A percentile compares a stretch with the other conserved stretches of the same genome.
Evolutionary conservation across 2,113 vertebrate genomes (phyloP).

Genomic region (Pelmatolapia mariae): DNA sequence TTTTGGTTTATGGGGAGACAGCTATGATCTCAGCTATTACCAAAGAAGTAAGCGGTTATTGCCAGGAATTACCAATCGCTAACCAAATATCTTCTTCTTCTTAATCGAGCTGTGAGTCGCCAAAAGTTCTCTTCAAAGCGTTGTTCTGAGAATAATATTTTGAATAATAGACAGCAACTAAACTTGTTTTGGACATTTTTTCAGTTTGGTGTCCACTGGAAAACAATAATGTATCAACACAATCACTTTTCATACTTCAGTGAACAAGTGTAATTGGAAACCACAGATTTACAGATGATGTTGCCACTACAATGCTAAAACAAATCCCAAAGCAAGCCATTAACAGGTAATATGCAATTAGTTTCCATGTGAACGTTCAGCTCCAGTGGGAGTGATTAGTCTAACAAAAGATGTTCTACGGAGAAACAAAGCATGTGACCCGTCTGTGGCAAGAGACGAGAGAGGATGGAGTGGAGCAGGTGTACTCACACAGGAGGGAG

Average conservation of each 20-base stretch:
- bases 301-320: neutral
- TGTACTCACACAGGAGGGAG: conserved; percentile 19
- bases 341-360: conserved; percentile 41
- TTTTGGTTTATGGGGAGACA: neutral
- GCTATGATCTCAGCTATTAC: neutral
- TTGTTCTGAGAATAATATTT: neutral
- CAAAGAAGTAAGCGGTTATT: neutral
- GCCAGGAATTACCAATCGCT: neutral
- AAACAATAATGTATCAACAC: neutral
- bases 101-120: neutral
- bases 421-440: conserved; percentile 8
- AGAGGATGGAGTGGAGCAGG: neutral
- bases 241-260: neutral
- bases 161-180: neutral
- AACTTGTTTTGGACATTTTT: neutral
- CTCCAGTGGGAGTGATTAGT: conserved; percentile 41
- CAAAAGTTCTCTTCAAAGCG: neutral
- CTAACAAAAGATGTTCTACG: conserved; percentile 22
- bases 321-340: conserved; percentile 38
- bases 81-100: neutral
- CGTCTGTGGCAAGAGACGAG: neutral
- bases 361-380: conserved; percentile 26
- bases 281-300: conserved; percentile 14
- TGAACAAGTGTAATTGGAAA: conserved; percentile 24
- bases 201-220: neutral